Conservation (phyloP, 2,113 vertebrate species). For the Sprattus sprattus region DNA sequence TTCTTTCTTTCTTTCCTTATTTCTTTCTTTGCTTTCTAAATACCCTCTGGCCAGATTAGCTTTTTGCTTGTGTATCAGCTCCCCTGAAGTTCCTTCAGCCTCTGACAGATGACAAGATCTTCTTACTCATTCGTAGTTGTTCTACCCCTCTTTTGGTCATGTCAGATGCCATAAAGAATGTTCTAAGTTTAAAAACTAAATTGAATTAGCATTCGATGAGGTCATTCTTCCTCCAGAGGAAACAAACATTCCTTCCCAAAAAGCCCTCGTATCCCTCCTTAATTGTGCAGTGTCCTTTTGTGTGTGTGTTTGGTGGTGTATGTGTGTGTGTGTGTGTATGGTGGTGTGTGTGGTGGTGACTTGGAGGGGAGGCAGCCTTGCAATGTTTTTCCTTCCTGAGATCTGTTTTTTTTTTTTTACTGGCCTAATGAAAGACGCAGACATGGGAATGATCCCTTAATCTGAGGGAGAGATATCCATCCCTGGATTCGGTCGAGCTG, state of each 20-base stretch:
- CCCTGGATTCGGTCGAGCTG: not conserved
- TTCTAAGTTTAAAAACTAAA: slow-evolving; percentile 49
- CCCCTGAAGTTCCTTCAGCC: not conserved
- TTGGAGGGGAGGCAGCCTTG: not conserved
- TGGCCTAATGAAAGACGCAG: slow-evolving; percentile 6
- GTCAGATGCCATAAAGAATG: slow-evolving; percentile 39
- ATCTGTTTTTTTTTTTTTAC: slow-evolving; percentile 13
- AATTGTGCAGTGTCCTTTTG: slow-evolving; percentile 30
- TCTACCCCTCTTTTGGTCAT: slow-evolving; percentile 8
- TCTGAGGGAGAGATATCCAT: not conserved
- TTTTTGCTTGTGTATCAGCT: not conserved
- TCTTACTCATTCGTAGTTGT: slow-evolving; percentile 6
- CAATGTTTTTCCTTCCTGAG: slow-evolving; percentile 16
- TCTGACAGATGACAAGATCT: slow-evolving; percentile 16
- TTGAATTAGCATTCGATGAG: slow-evolving; percentile 43
- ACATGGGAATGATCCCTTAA: not conserved
- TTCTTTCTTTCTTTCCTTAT: slow-evolving; percentile 5
- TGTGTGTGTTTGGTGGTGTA: not conserved
- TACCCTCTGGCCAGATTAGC: slow-evolving; percentile 8
- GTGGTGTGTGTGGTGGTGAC: not conserved
- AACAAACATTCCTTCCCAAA: slow-evolving; percentile 32
- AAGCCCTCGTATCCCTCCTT: slow-evolving; percentile 15
- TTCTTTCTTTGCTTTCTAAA: not conserved
- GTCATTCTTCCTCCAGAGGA: slow-evolving; percentile 46
- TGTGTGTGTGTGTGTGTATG: not conserved